Conservation (phyloP, 2,797 vertebrate genomes). For the Tenualosa thibaudeaui region DNA sequence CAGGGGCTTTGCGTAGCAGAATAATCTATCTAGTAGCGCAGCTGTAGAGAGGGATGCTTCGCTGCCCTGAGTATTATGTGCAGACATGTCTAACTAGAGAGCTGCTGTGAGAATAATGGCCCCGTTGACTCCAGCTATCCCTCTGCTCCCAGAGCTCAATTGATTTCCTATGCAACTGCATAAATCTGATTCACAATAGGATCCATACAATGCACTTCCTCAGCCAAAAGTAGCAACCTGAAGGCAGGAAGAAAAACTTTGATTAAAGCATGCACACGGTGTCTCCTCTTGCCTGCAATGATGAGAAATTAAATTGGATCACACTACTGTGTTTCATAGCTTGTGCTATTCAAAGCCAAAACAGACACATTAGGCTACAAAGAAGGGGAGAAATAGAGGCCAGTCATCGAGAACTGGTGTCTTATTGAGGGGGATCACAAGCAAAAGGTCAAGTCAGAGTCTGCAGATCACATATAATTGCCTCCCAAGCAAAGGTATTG, state of each 20-base stretch:
- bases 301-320: constrained; percentile 28
- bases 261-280: constrained; percentile 10
- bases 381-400: constrained; percentile 44
- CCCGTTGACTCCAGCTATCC: constrained; percentile 38
- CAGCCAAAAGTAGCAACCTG: background rate
- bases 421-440: constrained; percentile 62
- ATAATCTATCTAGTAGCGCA: background rate
- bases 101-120: constrained; percentile 43
- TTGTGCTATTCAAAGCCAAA: constrained; percentile 41
- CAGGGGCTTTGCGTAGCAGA: background rate
- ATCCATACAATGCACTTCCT: constrained; percentile 42
- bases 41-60: background rate
- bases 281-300: background rate
- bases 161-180: constrained; percentile 37
- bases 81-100: constrained; percentile 37
- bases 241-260: constrained; percentile 24
- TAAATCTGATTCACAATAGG: constrained; percentile 46
- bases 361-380: constrained; percentile 47
- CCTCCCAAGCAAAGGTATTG: constrained; percentile 75
- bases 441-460: constrained; percentile 78
- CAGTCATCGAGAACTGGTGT: constrained; percentile 60
- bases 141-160: constrained; percentile 33
- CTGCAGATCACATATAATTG: constrained; percentile 73
- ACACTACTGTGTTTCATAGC: constrained; percentile 22
- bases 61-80: constrained; percentile 23